Evolutionary conservation across 2,888 invertebrate species (phyloP).

Genomic region (Dioctria rufipes): DNA sequence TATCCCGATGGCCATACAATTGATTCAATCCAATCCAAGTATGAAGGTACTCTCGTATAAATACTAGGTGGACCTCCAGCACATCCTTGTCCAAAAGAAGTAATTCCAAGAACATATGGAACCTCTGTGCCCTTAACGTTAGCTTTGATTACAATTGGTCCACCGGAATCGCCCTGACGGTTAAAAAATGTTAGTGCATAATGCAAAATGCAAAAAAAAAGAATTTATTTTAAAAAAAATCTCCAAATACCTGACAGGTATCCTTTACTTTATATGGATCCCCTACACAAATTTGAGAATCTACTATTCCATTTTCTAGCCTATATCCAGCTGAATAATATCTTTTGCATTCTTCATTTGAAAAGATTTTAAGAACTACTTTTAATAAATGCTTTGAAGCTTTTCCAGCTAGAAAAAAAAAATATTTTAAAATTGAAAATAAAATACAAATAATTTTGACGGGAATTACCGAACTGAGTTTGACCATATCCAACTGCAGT

Average conservation of each 20-base stretch:
- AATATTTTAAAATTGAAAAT: not conserved
- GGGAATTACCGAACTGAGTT: constrained; percentile 45
- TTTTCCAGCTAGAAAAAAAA: constrained; percentile 42
- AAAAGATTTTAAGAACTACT: constrained; percentile 48
- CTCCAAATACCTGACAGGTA: constrained; percentile 51
- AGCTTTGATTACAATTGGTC: constrained; percentile 15
- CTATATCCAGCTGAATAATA: constrained; percentile 41
- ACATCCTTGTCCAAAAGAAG: constrained; percentile 70
- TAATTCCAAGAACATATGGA: constrained; percentile 64
- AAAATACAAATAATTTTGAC: not conserved
- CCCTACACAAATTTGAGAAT: constrained; percentile 34
- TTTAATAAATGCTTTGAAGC: constrained; percentile 46
- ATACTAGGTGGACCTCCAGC: constrained; percentile 69
- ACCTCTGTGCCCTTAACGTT: constrained; percentile 1
- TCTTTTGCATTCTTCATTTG: constrained; percentile 44
- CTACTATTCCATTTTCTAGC: constrained; percentile 21
- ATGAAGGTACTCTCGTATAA: constrained; percentile 67
- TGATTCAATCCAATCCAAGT: constrained; percentile 69
- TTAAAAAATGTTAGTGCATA: too few species aligned
- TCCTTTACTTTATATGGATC: constrained; percentile 61
- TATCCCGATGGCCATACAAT: constrained; percentile 63
- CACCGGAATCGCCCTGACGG: constrained; percentile 42
- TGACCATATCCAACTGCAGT: constrained; percentile 55
- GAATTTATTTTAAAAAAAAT: not conserved
- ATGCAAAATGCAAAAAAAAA: not conserved